Evolutionary conservation across 2,888 invertebrate species (phyloP).

Genomic region (Dinocampus coccinellae): DNA sequence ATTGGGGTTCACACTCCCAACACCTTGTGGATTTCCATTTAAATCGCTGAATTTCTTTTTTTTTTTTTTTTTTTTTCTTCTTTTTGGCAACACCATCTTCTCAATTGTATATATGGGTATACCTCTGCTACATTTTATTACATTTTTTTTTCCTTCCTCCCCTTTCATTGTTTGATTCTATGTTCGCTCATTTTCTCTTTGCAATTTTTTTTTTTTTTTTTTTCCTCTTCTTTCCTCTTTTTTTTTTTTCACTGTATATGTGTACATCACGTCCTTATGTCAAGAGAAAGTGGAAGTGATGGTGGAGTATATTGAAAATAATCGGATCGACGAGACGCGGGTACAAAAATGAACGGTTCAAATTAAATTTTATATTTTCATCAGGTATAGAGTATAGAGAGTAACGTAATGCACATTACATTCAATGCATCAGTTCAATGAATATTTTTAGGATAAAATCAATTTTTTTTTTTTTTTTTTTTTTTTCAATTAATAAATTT

Average conservation of each 20-base stretch:
- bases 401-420: neutral
- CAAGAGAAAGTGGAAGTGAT: no score
- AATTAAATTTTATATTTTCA: neutral
- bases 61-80: conserved; percentile 26
- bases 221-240: no score
- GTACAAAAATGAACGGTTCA: neutral
- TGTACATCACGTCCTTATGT: neutral
- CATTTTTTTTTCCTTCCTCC: conserved; percentile 4
- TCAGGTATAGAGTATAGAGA: neutral
- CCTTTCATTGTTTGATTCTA: no score
- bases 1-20: conserved; percentile 15
- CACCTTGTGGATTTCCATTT: conserved; percentile 27
- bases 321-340: neutral
- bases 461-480: no score
- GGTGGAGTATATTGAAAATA: neutral
- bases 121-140: neutral
- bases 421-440: neutral
- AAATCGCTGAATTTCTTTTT: conserved; percentile 30
- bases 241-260: no score
- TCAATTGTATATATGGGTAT: conserved; percentile 1
- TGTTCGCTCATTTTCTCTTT: neutral
- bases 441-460: neutral
- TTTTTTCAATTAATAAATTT: no score
- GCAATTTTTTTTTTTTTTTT: neutral
- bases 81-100: conserved; percentile 18